Percentiles rank a stretch among this genome's conserved stretches.
phyloP scores from a whole-genome alignment of 2,797 vertebrate genomes.

The Monodelphis domestica region DNA sequence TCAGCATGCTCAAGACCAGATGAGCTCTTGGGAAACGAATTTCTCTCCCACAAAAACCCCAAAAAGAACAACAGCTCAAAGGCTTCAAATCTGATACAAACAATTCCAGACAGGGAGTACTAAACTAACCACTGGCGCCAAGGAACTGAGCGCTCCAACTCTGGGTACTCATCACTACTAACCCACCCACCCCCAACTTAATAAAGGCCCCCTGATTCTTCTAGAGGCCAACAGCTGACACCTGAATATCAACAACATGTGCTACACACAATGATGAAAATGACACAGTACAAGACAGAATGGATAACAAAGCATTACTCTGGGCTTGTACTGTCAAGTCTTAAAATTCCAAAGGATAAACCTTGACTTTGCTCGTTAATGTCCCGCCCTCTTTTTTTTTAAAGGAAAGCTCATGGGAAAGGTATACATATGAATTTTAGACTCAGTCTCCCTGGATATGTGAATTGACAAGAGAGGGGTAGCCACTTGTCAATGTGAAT shows the following conservation, averaged over 20 bases:
- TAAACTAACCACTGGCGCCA: not conserved
- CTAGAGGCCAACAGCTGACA: not conserved
- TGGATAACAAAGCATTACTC: not conserved
- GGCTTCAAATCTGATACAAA: not conserved
- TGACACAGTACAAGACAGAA: not conserved
- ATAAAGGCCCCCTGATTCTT: not conserved
- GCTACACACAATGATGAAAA: too few species aligned
- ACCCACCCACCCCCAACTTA: rapidly evolving
- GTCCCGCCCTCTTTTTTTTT: not conserved
- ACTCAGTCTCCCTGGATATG: not conserved
- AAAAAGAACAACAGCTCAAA: not conserved
- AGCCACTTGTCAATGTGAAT: not conserved
- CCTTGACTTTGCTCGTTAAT: not conserved
- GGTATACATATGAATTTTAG: not conserved
- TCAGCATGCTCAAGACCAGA: conserved; percentile 66
- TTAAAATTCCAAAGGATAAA: not conserved
- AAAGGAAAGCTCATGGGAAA: not conserved
- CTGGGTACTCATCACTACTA: not conserved
- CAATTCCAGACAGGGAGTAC: not conserved
- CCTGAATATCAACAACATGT: not conserved
- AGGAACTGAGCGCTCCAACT: not conserved
- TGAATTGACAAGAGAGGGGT: not conserved
- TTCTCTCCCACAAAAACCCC: conserved; percentile 53
- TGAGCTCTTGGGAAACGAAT: conserved; percentile 33
- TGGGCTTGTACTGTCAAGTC: not conserved